phyloP scores from a whole-genome alignment of 1,140 invertebrate genomes.

The Euura lappo region DNA sequence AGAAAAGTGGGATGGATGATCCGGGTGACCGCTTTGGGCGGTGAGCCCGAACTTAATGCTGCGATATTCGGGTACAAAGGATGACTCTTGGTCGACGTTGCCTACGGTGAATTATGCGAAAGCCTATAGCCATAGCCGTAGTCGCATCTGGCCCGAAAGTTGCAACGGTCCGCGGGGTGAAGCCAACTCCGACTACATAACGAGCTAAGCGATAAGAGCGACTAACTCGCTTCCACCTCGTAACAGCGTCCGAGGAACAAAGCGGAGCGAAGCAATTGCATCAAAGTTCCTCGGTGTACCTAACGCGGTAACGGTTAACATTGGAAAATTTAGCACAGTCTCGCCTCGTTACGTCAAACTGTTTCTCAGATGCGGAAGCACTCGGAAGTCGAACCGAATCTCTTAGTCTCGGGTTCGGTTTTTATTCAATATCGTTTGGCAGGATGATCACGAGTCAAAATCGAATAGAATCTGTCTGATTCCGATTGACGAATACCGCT shows the following conservation, averaged over 20 bases:
- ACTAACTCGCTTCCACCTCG: neutral
- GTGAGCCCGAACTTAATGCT: neutral
- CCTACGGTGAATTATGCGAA: neutral
- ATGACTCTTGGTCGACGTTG: neutral
- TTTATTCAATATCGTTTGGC: no score
- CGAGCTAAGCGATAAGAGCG: conserved; percentile 1
- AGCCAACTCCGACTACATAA: neutral
- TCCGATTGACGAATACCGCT: no score
- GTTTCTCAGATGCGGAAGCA: no score
- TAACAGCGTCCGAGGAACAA: neutral
- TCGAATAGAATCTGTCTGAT: no score
- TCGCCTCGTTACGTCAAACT: no score
- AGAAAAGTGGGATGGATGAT: neutral
- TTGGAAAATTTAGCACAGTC: neutral
- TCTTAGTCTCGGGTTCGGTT: no score
- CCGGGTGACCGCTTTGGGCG: neutral
- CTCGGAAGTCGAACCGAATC: no score
- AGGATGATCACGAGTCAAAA: no score
- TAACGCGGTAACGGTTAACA: neutral
- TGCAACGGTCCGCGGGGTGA: neutral
- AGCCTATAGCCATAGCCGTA: neutral
- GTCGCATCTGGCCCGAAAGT: neutral
- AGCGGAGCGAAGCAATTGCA: neutral
- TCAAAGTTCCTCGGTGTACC: neutral
- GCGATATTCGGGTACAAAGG: neutral